phyloP scores from a whole-genome alignment of 2,113 vertebrate genomes.

The Cheilinus undulatus region DNA sequence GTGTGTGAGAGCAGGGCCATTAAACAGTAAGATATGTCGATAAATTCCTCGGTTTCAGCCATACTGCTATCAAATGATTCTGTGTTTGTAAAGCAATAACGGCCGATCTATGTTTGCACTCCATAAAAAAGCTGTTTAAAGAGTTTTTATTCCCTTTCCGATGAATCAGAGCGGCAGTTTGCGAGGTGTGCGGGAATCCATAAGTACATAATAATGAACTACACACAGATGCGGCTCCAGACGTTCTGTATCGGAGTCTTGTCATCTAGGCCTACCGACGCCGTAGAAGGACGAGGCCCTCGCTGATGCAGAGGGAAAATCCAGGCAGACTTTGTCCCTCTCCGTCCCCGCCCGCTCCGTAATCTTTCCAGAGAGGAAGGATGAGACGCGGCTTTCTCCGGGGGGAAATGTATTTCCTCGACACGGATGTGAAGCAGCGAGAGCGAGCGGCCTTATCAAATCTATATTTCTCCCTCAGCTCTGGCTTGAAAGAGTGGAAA shows the following conservation, averaged over 20 bases:
- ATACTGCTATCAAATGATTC: conserved; percentile 59
- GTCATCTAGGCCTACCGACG: conserved; percentile 52
- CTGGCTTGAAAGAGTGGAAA: conserved; percentile 23
- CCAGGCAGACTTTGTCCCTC: conserved; percentile 41
- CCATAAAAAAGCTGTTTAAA: conserved; percentile 58
- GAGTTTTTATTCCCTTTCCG: conserved; percentile 40
- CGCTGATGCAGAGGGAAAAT: conserved; percentile 12
- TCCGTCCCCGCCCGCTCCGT: conserved; percentile 38
- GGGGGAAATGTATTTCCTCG: conserved; percentile 59
- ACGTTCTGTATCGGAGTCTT: conserved; percentile 50
- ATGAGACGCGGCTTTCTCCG: conserved; percentile 48
- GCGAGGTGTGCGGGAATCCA: conserved; percentile 49
- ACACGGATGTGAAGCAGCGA: conserved; percentile 37
- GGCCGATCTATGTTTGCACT: conserved; percentile 38
- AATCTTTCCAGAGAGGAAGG: conserved; percentile 54
- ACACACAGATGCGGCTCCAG: conserved; percentile 48
- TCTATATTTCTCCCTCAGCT: conserved; percentile 65
- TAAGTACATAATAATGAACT: conserved; percentile 71
- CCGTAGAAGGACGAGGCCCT: conserved; percentile 8
- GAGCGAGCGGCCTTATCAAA: conserved; percentile 55
- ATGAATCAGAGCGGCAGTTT: conserved; percentile 61
- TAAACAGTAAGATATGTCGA: conserved; percentile 56
- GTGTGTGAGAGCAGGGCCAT: conserved; percentile 31
- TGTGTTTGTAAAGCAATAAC: conserved; percentile 52
- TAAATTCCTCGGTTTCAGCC: conserved; percentile 57